phyloP scores from a whole-genome alignment of 2,888 invertebrate species.

The Spisula solida region DNA sequence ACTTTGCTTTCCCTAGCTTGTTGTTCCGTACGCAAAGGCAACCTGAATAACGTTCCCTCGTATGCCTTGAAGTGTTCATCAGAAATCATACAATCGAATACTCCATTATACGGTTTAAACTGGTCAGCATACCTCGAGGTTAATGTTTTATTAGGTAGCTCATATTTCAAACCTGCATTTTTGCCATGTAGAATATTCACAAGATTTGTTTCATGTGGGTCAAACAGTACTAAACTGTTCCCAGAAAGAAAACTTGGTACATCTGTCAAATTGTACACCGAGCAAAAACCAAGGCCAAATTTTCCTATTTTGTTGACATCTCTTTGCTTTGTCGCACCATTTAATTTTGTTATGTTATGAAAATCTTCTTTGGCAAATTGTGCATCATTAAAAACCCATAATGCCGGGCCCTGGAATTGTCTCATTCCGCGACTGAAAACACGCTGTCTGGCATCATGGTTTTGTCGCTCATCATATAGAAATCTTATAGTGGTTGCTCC shows the following conservation, averaged over 20 bases:
- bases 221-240: constrained; percentile 84
- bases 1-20: constrained; percentile 83
- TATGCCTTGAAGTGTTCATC: constrained; percentile 32
- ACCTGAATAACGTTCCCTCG: constrained; percentile 83
- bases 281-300: constrained; percentile 86
- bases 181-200: constrained; percentile 71
- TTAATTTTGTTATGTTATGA: constrained; percentile 83
- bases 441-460: constrained; percentile 71
- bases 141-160: constrained; percentile 60
- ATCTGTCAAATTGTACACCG: constrained; percentile 86
- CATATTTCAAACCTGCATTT: constrained; percentile 36
- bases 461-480: constrained; percentile 82
- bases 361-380: constrained; percentile 84
- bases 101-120: constrained; percentile 81
- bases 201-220: constrained; percentile 84
- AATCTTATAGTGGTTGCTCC: constrained; percentile 77
- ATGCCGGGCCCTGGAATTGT: constrained; percentile 84
- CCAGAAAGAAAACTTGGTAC: constrained; percentile 85
- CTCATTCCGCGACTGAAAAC: constrained; percentile 81
- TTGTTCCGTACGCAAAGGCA: constrained; percentile 82
- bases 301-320: constrained; percentile 84
- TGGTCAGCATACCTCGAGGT: constrained; percentile 77
- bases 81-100: constrained; percentile 65
- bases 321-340: constrained; percentile 83
- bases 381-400: constrained; percentile 86